Evolutionary conservation across 2,888 invertebrate genomes (phyloP).

Genomic region (Agonum fuliginosum): DNA sequence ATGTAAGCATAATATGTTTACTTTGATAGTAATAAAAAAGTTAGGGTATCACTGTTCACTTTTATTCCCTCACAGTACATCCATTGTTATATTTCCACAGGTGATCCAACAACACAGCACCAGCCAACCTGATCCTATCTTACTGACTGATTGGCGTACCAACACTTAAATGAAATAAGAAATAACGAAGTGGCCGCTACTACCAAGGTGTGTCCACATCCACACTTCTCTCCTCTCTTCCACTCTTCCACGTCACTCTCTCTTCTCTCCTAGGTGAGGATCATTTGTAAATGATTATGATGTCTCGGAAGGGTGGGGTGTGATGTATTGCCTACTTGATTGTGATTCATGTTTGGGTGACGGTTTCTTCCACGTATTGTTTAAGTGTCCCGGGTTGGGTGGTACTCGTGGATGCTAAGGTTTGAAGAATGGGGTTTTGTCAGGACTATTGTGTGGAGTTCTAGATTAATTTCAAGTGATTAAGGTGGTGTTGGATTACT

Average conservation of each 20-base stretch:
- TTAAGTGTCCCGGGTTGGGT: slow-evolving; percentile 32
- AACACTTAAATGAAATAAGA: slow-evolving; percentile 29
- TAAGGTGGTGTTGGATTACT: slow-evolving; percentile 6
- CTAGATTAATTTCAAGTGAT: slow-evolving; percentile 37
- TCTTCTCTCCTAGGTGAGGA: slow-evolving; percentile 5
- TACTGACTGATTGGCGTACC: slow-evolving; percentile 28
- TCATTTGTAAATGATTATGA: slow-evolving; percentile 52
- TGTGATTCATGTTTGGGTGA: slow-evolving; percentile 36
- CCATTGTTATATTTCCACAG: slow-evolving; percentile 38
- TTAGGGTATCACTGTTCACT: slow-evolving; percentile 16
- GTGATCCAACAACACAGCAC: slow-evolving; percentile 3
- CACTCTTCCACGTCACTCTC: slow-evolving; percentile 19
- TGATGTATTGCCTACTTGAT: slow-evolving; percentile 28
- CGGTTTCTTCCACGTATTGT: slow-evolving; percentile 11
- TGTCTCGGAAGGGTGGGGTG: slow-evolving; percentile 37
- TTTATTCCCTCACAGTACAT: background rate
- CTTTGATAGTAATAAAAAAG: background rate
- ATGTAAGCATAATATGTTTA: too few relatives aligned
- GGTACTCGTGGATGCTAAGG: background rate
- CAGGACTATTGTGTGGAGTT: slow-evolving; percentile 19
- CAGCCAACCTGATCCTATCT: slow-evolving; percentile 8
- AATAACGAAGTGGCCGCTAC: slow-evolving; percentile 35
- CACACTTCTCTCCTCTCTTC: slow-evolving; percentile 1
- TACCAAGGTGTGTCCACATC: slow-evolving; percentile 30
- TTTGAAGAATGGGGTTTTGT: background rate